Percentiles rank a stretch among this genome's conserved stretches.
These are phyloP conservation scores for Heterodera carotae DNA, from an alignment of 1,140 invertebrate genomes.

Conservation along the genomic window DNA sequence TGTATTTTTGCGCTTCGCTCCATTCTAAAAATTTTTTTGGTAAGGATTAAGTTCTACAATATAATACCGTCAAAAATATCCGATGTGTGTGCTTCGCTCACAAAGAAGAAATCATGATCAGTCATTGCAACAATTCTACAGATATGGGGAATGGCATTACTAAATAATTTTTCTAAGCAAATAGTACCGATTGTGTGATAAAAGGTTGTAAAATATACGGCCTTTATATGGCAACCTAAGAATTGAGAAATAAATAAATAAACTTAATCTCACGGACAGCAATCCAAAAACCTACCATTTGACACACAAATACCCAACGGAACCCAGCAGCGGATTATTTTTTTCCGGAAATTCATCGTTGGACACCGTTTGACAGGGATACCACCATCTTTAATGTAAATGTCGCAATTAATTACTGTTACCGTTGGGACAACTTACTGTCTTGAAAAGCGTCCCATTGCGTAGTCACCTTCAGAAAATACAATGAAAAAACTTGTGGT, in stretches of 20 bases:
- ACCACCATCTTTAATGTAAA: slow-evolving; percentile 36
- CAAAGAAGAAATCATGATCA: slow-evolving; percentile 42
- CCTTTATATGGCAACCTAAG: slow-evolving; percentile 38
- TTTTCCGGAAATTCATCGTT: slow-evolving; percentile 32
- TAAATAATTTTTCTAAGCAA: neutral
- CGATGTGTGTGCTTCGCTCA: slow-evolving; percentile 33
- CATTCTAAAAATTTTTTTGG: slow-evolving; percentile 35
- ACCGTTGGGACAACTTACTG: neutral
- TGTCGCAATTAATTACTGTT: neutral
- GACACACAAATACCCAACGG: slow-evolving; percentile 29
- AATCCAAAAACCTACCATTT: slow-evolving; percentile 25
- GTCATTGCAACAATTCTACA: slow-evolving; percentile 29
- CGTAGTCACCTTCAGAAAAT: slow-evolving; percentile 21
- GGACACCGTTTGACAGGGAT: slow-evolving; percentile 35
- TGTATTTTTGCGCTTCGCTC: slow-evolving; percentile 32
- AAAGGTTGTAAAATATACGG: slow-evolving; percentile 33
- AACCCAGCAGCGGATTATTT: slow-evolving; percentile 27
- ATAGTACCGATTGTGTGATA: slow-evolving; percentile 34
- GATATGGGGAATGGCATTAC: neutral
- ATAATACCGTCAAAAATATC: slow-evolving; percentile 36
- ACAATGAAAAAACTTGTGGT: neutral
- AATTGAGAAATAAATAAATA: neutral
- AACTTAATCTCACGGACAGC: neutral
- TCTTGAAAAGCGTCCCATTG: slow-evolving; percentile 33
- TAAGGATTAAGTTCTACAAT: no score